Conservation (phyloP, 2,113 vertebrate species). For the Procavia capensis region DNA sequence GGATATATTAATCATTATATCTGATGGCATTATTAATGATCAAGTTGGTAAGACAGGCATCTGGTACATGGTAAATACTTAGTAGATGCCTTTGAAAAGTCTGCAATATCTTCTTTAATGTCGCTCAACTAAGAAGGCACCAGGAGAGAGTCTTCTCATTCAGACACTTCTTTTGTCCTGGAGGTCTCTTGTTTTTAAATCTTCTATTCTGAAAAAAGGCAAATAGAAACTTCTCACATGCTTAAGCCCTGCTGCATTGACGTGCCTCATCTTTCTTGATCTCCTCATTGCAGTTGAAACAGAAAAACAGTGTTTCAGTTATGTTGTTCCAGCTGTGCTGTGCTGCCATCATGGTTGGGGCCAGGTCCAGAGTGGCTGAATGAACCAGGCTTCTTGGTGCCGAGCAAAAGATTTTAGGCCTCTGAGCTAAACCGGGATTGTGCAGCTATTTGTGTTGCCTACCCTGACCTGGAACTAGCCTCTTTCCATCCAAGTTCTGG, state of each 20-base stretch:
- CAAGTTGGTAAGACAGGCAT: neutral
- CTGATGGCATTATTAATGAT: constrained; percentile 8
- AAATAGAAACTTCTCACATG: neutral
- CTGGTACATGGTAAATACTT: neutral
- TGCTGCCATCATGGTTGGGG: neutral
- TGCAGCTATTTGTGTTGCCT: neutral
- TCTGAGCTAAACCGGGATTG: neutral
- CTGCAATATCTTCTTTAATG: neutral
- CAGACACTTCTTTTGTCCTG: neutral
- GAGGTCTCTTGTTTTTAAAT: neutral
- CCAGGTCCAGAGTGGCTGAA: neutral
- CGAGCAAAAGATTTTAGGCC: neutral
- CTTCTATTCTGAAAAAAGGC: constrained; percentile 18
- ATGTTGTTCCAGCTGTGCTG: neutral
- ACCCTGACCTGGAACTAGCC: neutral
- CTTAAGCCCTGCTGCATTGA: neutral
- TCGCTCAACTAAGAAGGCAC: neutral
- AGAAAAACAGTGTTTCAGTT: neutral
- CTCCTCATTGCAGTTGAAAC: neutral
- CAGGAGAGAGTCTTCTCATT: neutral
- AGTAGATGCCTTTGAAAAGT: neutral
- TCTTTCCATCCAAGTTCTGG: neutral
- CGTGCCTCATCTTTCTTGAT: neutral
- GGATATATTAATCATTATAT: neutral
- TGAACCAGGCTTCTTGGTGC: neutral